Evolutionary conservation across 1,140 invertebrate species (phyloP).

Genomic region (Conus ventricosus): DNA sequence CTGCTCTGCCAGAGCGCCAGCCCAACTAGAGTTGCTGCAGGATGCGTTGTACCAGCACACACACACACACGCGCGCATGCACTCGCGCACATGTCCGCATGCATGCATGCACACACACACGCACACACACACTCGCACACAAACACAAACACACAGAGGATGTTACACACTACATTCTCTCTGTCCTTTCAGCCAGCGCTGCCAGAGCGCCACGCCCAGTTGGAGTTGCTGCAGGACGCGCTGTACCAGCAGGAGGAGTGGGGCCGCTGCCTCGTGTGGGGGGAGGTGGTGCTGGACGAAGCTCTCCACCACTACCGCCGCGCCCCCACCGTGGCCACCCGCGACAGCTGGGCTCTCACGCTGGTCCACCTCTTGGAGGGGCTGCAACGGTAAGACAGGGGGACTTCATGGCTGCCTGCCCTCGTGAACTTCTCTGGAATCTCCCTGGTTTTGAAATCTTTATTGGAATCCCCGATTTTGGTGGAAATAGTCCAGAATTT

Average conservation of each 20-base stretch:
- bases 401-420: background rate
- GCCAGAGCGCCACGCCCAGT: conserved; percentile 77
- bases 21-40: conserved; percentile 81
- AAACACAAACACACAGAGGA: conserved; percentile 40
- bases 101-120: too few relatives aligned
- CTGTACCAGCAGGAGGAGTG: conserved; percentile 79
- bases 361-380: conserved; percentile 82
- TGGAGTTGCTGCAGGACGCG: conserved; percentile 83
- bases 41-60: conserved; percentile 81
- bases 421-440: background rate
- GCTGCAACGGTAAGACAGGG: conserved; percentile 77
- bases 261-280: conserved; percentile 84
- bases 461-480: too few relatives aligned
- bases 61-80: too few relatives aligned
- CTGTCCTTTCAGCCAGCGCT: background rate
- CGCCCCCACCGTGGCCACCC: conserved; percentile 47
- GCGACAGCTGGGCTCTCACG: conserved; percentile 73
- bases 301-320: conserved; percentile 68
- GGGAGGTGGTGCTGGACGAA: conserved; percentile 81
- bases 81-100: too few relatives aligned
- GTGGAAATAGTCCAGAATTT: too few relatives aligned
- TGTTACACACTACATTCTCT: background rate
- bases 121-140: too few relatives aligned
- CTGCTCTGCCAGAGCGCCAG: conserved; percentile 72
- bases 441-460: too few relatives aligned